Percentiles rank a stretch among this genome's conserved stretches.
phyloP scores from a whole-genome alignment of 2,888 invertebrate species.

The Steinernema hermaphroditum region DNA sequence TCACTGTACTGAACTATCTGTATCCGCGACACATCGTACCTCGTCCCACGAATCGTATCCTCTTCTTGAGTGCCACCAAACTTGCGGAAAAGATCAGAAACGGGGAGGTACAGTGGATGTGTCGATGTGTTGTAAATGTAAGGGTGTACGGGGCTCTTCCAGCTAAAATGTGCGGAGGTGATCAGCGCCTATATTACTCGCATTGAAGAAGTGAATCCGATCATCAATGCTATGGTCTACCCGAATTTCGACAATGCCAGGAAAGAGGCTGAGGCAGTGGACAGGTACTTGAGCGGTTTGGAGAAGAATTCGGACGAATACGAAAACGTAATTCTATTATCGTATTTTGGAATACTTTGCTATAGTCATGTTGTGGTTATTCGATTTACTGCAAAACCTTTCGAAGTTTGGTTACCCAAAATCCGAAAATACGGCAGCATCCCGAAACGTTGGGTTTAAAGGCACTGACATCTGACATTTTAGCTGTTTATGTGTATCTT shows the following conservation, averaged over 20 bases:
- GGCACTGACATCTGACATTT: too few relatives aligned
- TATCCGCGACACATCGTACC: slow-evolving; percentile 49
- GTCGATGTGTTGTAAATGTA: slow-evolving; percentile 1
- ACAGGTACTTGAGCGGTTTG: slow-evolving; percentile 2
- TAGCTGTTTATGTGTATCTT: too few relatives aligned
- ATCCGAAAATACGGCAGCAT: too few relatives aligned
- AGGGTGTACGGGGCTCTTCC: slow-evolving; percentile 32
- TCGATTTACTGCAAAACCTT: too few relatives aligned
- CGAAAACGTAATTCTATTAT: not conserved
- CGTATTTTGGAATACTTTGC: not conserved
- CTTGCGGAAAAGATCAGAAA: slow-evolving; percentile 67
- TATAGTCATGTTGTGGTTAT: not conserved
- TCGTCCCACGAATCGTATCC: slow-evolving; percentile 66
- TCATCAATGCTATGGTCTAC: slow-evolving; percentile 19
- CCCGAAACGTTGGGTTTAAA: too few relatives aligned
- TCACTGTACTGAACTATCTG: slow-evolving; percentile 43
- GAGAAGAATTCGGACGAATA: slow-evolving; percentile 24
- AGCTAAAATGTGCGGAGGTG: slow-evolving; percentile 51
- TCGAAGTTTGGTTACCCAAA: too few relatives aligned
- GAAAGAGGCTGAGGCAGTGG: slow-evolving; percentile 6
- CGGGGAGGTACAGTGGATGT: slow-evolving; percentile 64
- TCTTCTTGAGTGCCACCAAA: slow-evolving; percentile 66
- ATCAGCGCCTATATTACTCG: slow-evolving; percentile 60
- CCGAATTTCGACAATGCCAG: slow-evolving; percentile 13
- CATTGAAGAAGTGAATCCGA: slow-evolving; percentile 47